Evolutionary conservation across 1,140 invertebrate species (phyloP).

Genomic region (Aethina tumida): DNA sequence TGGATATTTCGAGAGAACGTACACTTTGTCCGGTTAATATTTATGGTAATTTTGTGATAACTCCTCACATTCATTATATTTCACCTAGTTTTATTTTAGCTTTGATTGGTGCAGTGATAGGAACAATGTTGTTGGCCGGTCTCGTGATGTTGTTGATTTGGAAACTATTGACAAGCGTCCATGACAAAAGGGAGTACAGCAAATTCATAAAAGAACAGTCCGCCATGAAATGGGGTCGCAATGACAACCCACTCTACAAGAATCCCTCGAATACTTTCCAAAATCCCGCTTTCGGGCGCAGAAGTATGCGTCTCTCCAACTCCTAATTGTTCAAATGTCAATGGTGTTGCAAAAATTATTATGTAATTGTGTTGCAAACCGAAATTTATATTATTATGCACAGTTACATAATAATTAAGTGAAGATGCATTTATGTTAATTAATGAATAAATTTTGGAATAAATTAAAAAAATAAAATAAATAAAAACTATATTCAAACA

Average conservation of each 20-base stretch:
- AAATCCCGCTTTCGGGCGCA: slow-evolving; percentile 85
- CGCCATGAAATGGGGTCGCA: slow-evolving; percentile 93
- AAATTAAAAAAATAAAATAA: too few relatives aligned
- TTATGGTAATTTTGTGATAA: too few relatives aligned
- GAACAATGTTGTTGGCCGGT: slow-evolving; percentile 62
- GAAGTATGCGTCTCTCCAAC: too few relatives aligned
- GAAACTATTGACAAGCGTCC: slow-evolving; percentile 91
- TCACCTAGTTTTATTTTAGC: slow-evolving; percentile 29
- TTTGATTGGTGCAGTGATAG: slow-evolving; percentile 56
- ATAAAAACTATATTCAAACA: too few relatives aligned
- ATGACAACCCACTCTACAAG: slow-evolving; percentile 96
- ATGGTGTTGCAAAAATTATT: too few relatives aligned
- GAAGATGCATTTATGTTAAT: too few relatives aligned
- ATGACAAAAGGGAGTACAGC: slow-evolving; percentile 91
- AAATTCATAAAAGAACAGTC: slow-evolving; percentile 91
- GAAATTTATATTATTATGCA: too few relatives aligned
- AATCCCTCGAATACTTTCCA: slow-evolving; percentile 97
- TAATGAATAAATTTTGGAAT: too few relatives aligned
- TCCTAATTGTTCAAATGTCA: too few relatives aligned
- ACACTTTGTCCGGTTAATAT: slow-evolving; percentile 64
- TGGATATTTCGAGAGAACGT: slow-evolving; percentile 61
- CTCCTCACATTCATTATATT: too few relatives aligned
- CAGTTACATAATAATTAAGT: too few relatives aligned
- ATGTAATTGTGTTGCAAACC: too few relatives aligned
- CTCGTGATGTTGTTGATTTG: slow-evolving; percentile 82